Evolutionary conservation across 1,140 invertebrate species (phyloP), one percentile per base, ranked within the genome.

Genomic region (Drosophila repleta): DNA sequence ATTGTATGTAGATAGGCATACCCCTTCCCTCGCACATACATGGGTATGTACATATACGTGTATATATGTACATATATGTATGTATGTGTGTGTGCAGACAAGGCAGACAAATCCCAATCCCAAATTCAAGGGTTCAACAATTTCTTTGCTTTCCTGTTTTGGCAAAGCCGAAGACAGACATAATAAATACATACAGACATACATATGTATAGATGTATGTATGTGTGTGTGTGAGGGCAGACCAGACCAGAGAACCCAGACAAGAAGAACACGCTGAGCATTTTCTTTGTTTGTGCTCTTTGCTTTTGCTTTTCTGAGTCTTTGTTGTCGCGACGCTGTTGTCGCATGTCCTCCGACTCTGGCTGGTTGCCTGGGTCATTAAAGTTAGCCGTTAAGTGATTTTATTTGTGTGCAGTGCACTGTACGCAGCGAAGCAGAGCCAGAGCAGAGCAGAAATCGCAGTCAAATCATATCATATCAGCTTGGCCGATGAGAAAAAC

Each of bases 71-170:
- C 7, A 4, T 29, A 3, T 4, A 6, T 6, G 26, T 29, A 6
- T 29, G 6, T 29, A 1, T 29, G 26, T 8, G 10, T 58, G 2
- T 39, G n/a, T 35, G 52, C 48, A 32, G 21, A 37, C 13, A 13
- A 21, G 21, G 41, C 51, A 60, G 62, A 66, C 62, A 51, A 68
- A 67, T 60, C 26, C 62, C 61, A 68, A 67, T 60, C 26, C 62
- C 61, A 45, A 65, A 48, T 67, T 61, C 69, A 67, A 67, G 69
- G 63, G 69, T 72, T 72, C 69, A 72, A 68, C 70, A 68, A 62
- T 68, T 68, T 62, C 57, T 68, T 62, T 68, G 43, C 65, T 73
- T 68, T 73, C 64, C 57, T 73, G 65, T 73, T 68, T 73, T 73
- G 39, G 64, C 51, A 63, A 61, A 46, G 62, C 61, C 46, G 39